Evolutionary conservation across 92 coral and sea anemone genomes (phyloP).

Genomic region (Phenganax subtilis): DNA sequence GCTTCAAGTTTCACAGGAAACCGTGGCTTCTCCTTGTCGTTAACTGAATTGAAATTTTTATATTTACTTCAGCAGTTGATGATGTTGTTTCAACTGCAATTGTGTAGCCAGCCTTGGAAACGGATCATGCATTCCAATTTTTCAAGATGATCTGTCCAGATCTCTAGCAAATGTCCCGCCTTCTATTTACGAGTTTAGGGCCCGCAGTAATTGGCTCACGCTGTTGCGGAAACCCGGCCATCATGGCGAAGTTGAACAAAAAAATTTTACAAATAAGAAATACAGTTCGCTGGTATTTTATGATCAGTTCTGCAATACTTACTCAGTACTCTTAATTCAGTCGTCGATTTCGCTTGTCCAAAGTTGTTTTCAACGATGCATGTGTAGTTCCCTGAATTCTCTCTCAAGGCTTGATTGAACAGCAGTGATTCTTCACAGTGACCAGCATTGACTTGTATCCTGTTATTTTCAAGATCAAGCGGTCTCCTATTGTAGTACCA

Average conservation of each 20-base stretch:
- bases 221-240: no score
- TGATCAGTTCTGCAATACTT: neutral
- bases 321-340: neutral
- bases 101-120: no score
- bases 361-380: constrained; percentile 1
- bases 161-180: no score
- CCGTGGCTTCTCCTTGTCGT: neutral
- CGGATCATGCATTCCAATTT: no score
- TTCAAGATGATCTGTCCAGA: no score
- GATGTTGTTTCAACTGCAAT: no score
- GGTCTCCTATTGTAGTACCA: neutral
- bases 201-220: no score
- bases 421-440: neutral
- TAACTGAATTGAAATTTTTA: neutral
- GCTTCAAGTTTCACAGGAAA: neutral
- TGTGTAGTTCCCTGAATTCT: neutral
- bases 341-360: constrained; percentile 5
- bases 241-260: neutral
- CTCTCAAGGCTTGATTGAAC: neutral
- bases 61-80: no score
- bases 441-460: neutral
- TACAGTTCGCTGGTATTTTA: neutral
- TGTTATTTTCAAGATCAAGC: neutral
- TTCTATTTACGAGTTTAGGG: no score
- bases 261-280: neutral